Evolutionary conservation across 2,113 vertebrate genomes (phyloP).

Genomic region (Oryzias celebensis): DNA sequence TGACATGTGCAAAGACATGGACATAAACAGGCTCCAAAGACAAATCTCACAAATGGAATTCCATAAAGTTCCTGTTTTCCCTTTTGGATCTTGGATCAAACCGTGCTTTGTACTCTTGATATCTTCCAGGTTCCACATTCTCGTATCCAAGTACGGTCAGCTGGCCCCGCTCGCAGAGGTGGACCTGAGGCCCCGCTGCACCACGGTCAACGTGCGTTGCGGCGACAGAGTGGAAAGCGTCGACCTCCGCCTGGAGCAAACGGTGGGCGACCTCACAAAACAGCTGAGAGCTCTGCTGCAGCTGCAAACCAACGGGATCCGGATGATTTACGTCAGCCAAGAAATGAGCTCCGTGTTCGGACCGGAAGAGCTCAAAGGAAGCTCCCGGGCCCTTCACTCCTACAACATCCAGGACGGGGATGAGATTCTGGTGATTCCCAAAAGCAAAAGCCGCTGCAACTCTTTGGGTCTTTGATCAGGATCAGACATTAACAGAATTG

Average conservation of each 20-base stretch:
- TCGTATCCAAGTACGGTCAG: conserved; percentile 92
- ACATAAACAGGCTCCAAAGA: too few species aligned
- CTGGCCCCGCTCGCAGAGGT: conserved; percentile 92
- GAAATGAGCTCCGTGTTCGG: conserved; percentile 82
- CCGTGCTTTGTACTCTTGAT: background rate
- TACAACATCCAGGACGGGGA: conserved; percentile 94
- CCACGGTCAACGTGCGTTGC: conserved; percentile 88
- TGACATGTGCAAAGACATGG: too few species aligned
- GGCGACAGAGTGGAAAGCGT: conserved; percentile 86
- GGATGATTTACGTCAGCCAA: conserved; percentile 89
- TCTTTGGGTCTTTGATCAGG: conserved; percentile 45
- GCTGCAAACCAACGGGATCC: conserved; percentile 85
- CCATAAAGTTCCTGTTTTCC: background rate
- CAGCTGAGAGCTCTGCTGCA: conserved; percentile 86
- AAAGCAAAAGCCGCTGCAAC: conserved; percentile 79
- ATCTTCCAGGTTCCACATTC: conserved; percentile 84
- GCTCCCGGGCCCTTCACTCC: conserved; percentile 87
- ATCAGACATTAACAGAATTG: background rate
- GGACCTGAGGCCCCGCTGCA: conserved; percentile 88
- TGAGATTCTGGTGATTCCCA: conserved; percentile 91
- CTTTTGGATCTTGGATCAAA: background rate
- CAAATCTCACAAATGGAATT: too few species aligned
- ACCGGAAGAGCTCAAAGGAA: conserved; percentile 91
- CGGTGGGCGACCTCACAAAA: conserved; percentile 92
- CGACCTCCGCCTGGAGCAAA: conserved; percentile 90